These are phyloP conservation scores for Morpho deidamia DNA, from an alignment of 2,888 invertebrate species.

Conservation along the genomic window DNA sequence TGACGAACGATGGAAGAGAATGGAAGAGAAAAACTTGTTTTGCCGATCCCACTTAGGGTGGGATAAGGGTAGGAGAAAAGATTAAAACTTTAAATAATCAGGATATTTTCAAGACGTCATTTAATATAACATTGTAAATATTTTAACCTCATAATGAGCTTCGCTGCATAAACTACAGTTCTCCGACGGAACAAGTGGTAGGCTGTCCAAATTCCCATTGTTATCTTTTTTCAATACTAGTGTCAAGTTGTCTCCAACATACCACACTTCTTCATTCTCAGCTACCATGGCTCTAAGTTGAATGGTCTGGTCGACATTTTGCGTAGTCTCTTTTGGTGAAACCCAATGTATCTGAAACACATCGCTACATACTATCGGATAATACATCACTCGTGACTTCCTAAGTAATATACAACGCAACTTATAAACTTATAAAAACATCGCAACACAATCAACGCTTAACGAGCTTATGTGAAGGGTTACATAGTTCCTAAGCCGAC, in stretches of 20 bases:
- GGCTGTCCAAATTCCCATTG: slow-evolving; percentile 46
- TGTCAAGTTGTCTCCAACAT: slow-evolving; percentile 44
- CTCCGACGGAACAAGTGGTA: slow-evolving; percentile 36
- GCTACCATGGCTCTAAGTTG: slow-evolving; percentile 65
- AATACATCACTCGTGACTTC: neutral
- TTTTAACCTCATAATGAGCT: slow-evolving; percentile 59
- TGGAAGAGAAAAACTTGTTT: too few relatives aligned
- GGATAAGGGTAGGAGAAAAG: too few relatives aligned
- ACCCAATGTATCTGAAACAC: slow-evolving; percentile 60
- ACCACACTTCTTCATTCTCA: slow-evolving; percentile 63
- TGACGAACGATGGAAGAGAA: too few relatives aligned
- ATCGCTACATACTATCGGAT: neutral
- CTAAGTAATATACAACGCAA: too few relatives aligned
- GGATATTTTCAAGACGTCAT: too few relatives aligned
- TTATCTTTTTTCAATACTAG: slow-evolving; percentile 48
- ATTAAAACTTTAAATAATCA: too few relatives aligned
- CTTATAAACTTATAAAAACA: too few relatives aligned
- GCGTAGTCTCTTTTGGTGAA: slow-evolving; percentile 45
- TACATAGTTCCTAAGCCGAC: too few relatives aligned
- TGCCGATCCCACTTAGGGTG: too few relatives aligned
- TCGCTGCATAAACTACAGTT: slow-evolving; percentile 58
- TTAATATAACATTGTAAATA: too few relatives aligned
- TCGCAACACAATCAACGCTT: too few relatives aligned
- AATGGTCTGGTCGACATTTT: slow-evolving; percentile 36
- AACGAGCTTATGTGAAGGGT: too few relatives aligned